These are phyloP conservation scores for Synodontis membranacea DNA, from an alignment of 2,113 vertebrate species.

Conservation along the genomic window DNA sequence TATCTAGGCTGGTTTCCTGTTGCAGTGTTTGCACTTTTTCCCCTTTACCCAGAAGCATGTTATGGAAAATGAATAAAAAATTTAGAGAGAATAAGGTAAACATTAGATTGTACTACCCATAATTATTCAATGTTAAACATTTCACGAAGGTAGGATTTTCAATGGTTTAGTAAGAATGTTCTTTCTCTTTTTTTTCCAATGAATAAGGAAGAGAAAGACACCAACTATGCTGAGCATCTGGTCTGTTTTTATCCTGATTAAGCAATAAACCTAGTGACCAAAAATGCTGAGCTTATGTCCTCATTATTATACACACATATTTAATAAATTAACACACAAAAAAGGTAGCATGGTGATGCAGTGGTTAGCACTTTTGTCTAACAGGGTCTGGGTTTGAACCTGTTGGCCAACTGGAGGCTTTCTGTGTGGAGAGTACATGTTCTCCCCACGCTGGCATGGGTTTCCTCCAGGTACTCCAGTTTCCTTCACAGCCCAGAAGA, in stretches of 20 bases:
- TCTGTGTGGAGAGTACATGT: too few species aligned
- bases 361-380: too few species aligned
- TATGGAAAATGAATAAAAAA: background rate
- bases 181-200: background rate
- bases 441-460: too few species aligned
- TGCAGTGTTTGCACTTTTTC: slow-evolving; percentile 1
- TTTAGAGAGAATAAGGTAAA: background rate
- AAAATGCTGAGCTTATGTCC: background rate
- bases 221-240: background rate
- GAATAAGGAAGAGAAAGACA: slow-evolving; percentile 25
- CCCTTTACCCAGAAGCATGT: too few species aligned
- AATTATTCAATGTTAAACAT: background rate
- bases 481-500: too few species aligned
- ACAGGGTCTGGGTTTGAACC: too few species aligned
- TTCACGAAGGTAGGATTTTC: background rate
- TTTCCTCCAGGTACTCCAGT: too few species aligned
- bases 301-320: background rate
- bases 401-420: too few species aligned
- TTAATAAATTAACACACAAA: too few species aligned
- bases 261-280: background rate
- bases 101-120: background rate
- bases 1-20: slow-evolving; percentile 10
- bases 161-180: background rate
- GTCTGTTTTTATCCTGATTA: background rate
- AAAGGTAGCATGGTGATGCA: too few species aligned